Evolutionary conservation across 1,140 invertebrate genomes (phyloP).

Genomic region (Megathymus violae): DNA sequence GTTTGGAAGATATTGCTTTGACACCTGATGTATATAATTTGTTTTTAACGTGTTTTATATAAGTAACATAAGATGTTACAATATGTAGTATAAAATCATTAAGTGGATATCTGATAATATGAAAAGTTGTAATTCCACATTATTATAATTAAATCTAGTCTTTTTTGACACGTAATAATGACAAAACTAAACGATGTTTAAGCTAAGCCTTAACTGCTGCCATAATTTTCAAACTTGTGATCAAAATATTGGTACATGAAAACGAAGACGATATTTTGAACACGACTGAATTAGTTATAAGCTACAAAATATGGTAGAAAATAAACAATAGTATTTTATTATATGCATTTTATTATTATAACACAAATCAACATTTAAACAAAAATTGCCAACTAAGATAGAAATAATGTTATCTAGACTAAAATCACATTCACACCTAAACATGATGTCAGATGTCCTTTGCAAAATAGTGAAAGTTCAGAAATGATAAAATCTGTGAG

Average conservation of each 20-base stretch:
- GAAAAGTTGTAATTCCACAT: not conserved
- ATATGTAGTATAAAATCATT: no score
- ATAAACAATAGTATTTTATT: constrained; percentile 38
- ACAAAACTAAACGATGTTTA: constrained; percentile 15
- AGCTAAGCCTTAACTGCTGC: constrained; percentile 46
- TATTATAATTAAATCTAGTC: constrained; percentile 37
- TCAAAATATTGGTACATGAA: constrained; percentile 61
- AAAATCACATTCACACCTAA: constrained; percentile 70
- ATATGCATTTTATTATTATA: constrained; percentile 40
- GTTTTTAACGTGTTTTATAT: no score
- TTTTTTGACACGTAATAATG: constrained; percentile 35
- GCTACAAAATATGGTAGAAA: constrained; percentile 35
- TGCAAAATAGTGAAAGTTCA: constrained; percentile 72
- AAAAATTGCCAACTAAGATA: constrained; percentile 42
- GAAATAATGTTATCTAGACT: constrained; percentile 46
- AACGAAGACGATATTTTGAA: constrained; percentile 65
- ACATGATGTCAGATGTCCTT: constrained; percentile 66
- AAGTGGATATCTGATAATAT: not conserved
- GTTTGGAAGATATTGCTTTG: no score
- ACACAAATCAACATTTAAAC: constrained; percentile 33
- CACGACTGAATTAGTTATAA: constrained; percentile 59
- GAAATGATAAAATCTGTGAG: constrained; percentile 64
- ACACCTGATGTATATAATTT: no score
- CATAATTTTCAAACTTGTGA: constrained; percentile 70
- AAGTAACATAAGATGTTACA: no score